Evolutionary conservation across 2,797 vertebrate species (phyloP), one percentile per base, ranked within the genome.

Genomic region (Carcharodon carcharias): DNA sequence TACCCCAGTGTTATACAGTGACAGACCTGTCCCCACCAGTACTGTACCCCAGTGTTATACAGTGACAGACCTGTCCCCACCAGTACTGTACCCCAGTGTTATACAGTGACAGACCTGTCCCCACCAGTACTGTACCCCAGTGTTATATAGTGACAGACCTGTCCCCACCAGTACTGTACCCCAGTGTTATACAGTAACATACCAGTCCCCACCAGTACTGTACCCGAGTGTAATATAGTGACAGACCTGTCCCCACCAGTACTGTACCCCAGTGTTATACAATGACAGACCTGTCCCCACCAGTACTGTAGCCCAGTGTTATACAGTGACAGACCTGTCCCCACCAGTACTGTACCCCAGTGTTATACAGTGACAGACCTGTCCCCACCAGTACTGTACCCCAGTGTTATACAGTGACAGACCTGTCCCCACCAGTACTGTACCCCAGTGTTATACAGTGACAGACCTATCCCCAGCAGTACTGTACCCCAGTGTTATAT

Each of bases 61-160:
- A 87, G 82, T 50, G 73, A 80, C 35, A n/a, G 73, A 80, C 73
- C 73, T 11, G 35, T 80, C 73, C 73, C 35, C 35, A 23, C 73
- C 73, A n/a, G 73, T 80, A 80, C 73, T n/a, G 73, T n/a, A 80
- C 73, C 73, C 73, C 73, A 80, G 73, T 80, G 73, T n/a, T 80
- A 80, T 80, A 69, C 67, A 69, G 67, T 69, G 21, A 69, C 18
- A 69, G 67, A 69, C 67, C 67, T 5, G 67, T 26, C 21, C n/a
- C 73, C 35, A n/a, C 73, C 73, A 16, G 73, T n/a, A 80, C 67
- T 80, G 73, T 80, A 80, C 73, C 82, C 82, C 82, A 26, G 82
- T 87, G 82, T 87, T 54, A 87, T 23, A 87, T 40, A 87, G 45
- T 50, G 73, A 80, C 73, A 80, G 11, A 80, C 35, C 31, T n/a